Evolutionary conservation across 2,113 vertebrate species (phyloP).

Genomic region (Tetrao urogallus): DNA sequence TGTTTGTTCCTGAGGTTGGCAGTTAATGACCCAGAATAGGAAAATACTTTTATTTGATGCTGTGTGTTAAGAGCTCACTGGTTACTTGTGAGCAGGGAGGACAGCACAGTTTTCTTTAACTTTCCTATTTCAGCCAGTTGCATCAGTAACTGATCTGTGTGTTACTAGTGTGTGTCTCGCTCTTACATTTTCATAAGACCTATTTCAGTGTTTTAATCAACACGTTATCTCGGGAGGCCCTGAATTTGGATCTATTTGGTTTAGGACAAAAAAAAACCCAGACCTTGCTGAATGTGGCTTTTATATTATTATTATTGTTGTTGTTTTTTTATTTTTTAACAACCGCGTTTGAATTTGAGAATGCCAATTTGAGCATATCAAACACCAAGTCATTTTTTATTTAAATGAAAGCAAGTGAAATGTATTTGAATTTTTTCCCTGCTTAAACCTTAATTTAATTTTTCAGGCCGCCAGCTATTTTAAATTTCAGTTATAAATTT

Average conservation of each 20-base stretch:
- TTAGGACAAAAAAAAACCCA: not conserved
- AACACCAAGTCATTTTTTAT: not conserved
- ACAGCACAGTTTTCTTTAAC: not conserved
- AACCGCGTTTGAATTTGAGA: not conserved
- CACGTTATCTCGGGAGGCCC: not conserved
- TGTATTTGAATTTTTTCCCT: not conserved
- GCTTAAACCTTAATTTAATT: not conserved
- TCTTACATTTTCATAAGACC: not conserved
- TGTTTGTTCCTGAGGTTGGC: not conserved
- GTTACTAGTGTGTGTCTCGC: not conserved
- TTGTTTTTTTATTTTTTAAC: not conserved
- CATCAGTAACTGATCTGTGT: not conserved
- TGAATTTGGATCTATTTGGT: not conserved
- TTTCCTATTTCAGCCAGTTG: not conserved
- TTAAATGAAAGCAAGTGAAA: not conserved
- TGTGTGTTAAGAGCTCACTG: not conserved
- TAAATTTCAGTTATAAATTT: not conserved
- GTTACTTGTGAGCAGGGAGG: not conserved
- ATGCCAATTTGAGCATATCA: not conserved
- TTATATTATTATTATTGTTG: not conserved
- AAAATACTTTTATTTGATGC: not conserved
- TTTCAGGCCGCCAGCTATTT: constrained; percentile 5
- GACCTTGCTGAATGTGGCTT: not conserved
- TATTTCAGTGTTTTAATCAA: not conserved
- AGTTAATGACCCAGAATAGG: not conserved